Conservation (phyloP, 1,140 invertebrate genomes). For the Caenorhabditis latens region DNA sequence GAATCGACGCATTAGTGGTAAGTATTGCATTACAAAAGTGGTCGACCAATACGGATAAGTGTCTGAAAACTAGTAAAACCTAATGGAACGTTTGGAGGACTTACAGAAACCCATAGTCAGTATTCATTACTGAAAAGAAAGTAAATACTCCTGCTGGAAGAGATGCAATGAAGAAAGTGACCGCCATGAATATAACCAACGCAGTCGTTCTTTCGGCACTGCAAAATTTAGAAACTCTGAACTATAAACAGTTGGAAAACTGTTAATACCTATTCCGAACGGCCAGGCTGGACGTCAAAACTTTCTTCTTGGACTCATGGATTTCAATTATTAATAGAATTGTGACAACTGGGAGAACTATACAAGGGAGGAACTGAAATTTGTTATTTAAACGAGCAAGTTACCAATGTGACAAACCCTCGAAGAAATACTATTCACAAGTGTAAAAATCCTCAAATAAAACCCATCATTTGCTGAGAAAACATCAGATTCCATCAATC, state of each 20-base stretch:
- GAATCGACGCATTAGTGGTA: background rate
- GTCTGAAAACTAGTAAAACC: background rate
- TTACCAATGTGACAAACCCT: too few species aligned
- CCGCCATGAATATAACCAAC: background rate
- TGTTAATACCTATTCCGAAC: background rate
- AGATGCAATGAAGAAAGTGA: background rate
- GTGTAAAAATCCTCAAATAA: background rate
- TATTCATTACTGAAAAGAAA: background rate
- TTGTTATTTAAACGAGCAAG: background rate
- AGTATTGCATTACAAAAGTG: background rate
- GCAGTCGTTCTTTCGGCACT: background rate
- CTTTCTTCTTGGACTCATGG: background rate
- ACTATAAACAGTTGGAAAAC: too few species aligned
- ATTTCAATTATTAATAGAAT: background rate
- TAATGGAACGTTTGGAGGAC: background rate
- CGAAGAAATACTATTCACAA: background rate
- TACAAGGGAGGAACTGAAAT: background rate
- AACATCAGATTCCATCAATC: too few species aligned
- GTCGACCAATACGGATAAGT: background rate
- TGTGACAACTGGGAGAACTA: conserved; percentile 6
- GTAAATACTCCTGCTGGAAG: background rate
- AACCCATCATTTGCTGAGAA: background rate
- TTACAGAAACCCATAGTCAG: background rate
- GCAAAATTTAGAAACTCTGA: background rate
- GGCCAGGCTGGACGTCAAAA: background rate